phyloP scores from a whole-genome alignment of 2,797 vertebrate genomes.

The Xyrichtys novacula region DNA sequence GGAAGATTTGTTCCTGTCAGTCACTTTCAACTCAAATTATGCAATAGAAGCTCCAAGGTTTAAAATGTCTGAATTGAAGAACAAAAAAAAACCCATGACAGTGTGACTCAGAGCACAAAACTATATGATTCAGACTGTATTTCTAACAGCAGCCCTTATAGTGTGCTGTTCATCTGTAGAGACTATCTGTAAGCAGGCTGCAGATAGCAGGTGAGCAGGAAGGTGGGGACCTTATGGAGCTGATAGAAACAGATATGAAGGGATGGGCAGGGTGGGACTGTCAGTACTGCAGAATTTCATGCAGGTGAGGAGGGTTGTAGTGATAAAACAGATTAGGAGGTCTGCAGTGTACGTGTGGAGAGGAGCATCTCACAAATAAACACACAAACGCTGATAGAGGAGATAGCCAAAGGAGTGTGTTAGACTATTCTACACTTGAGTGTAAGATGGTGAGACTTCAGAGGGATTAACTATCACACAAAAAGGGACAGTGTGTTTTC shows the following conservation, averaged over 20 bases:
- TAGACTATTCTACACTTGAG: constrained; percentile 1
- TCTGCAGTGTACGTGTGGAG: constrained; percentile 59
- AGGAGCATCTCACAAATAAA: constrained; percentile 34
- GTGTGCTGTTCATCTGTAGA: constrained; percentile 25
- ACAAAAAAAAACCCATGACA: no score
- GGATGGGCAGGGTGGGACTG: background rate
- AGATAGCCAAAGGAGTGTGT: constrained; percentile 25
- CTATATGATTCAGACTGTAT: background rate
- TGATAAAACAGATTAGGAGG: constrained; percentile 43
- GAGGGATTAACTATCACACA: background rate
- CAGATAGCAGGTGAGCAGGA: constrained; percentile 51
- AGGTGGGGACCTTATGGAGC: constrained; percentile 41
- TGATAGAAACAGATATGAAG: constrained; percentile 48
- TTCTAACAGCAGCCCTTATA: background rate
- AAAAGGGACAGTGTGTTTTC: no score
- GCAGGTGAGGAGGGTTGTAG: constrained; percentile 65
- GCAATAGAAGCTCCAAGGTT: background rate
- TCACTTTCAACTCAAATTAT: no score
- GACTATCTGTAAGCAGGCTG: constrained; percentile 34
- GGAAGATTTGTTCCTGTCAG: no score
- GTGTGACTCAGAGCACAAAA: background rate
- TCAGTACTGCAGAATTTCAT: constrained; percentile 25
- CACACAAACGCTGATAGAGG: constrained; percentile 18
- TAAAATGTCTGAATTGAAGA: no score
- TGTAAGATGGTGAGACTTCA: constrained; percentile 25